Conservation (phyloP, 2,797 vertebrate genomes). For the Acomys russatus region DNA sequence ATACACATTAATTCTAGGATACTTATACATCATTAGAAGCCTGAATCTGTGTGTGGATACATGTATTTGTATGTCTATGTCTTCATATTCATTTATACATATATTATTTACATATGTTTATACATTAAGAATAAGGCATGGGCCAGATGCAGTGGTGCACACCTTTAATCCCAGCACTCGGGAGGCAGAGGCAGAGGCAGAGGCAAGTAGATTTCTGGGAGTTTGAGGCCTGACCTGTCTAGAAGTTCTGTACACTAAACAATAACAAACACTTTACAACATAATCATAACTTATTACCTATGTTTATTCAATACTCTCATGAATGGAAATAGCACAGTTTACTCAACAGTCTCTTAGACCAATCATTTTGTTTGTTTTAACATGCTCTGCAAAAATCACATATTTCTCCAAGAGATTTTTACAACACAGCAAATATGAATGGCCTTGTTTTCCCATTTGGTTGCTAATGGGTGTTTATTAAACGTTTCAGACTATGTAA, state of each 20-base stretch:
- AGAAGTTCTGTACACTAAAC: neutral
- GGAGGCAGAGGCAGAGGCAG: too few relatives aligned
- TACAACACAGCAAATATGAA: neutral
- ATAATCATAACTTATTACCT: neutral
- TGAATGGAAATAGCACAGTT: neutral
- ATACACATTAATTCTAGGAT: neutral
- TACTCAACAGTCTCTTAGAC: neutral
- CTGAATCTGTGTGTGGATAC: neutral
- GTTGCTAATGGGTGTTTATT: neutral
- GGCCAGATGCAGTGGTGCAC: too few relatives aligned
- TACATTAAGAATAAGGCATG: neutral
- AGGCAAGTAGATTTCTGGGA: too few relatives aligned
- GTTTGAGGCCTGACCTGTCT: too few relatives aligned
- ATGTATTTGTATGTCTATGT: neutral
- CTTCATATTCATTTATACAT: neutral
- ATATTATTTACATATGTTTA: neutral
- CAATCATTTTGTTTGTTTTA: neutral
- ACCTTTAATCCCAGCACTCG: too few relatives aligned
- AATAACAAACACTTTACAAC: neutral
- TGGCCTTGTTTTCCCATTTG: neutral
- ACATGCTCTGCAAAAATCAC: neutral
- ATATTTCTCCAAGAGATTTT: neutral
- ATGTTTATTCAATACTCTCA: neutral
- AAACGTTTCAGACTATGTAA: neutral
- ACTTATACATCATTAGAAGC: neutral